Base-by-base conservation (phyloP, 2,888 invertebrate species). In the Philereme transversata region DNA sequence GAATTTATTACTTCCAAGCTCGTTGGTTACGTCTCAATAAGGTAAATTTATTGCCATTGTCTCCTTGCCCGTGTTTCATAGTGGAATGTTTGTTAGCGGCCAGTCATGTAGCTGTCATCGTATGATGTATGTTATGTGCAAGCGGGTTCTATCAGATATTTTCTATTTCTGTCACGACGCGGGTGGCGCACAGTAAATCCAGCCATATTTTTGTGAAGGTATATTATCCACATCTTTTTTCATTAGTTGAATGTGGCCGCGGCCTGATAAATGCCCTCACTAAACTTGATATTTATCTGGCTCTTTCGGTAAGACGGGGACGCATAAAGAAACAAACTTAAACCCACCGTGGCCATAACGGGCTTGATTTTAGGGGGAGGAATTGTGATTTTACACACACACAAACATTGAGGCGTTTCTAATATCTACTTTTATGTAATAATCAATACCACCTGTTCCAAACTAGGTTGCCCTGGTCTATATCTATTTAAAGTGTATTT, bases 141-240 rank as follows among this genome's bases (percentile, higher is more conserved):
- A 77, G 74, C 71, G 72, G 71, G 75, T 72, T 64, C 76, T 84
- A 82, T 85, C 81, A 76, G 77, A 84, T 81, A 83, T 83, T 86
- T 83, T 81, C 86, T 87, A 86, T 86, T 86, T 86, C 77, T 84
- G 84, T 86, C 84, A 83, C 86, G 84, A 80, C 78, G 83, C 80
- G 81, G 82, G 83, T 82, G 86, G 84, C 77, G 74, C 75, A 71
- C 74, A 70, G 77, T 80, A 81, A 82, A 85, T 79, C 82, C 78
- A 70, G 76, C 78, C 77, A 82, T 81, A 80, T 81, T 81, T 81
- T 82, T 77, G 79, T 82, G 81, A 78, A 77, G 78, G 77, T 80
- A 81, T 72, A 78, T 79, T 75, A 75, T 76, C 72, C 78, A 69
- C 83, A 82, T 82, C 76, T 79, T 78, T 86, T 83, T 81, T 81